A percentile compares a stretch with the other conserved stretches of the same genome.
Evolutionary conservation across 2,888 invertebrate genomes (phyloP).

Genomic region (Colletes collaris): DNA sequence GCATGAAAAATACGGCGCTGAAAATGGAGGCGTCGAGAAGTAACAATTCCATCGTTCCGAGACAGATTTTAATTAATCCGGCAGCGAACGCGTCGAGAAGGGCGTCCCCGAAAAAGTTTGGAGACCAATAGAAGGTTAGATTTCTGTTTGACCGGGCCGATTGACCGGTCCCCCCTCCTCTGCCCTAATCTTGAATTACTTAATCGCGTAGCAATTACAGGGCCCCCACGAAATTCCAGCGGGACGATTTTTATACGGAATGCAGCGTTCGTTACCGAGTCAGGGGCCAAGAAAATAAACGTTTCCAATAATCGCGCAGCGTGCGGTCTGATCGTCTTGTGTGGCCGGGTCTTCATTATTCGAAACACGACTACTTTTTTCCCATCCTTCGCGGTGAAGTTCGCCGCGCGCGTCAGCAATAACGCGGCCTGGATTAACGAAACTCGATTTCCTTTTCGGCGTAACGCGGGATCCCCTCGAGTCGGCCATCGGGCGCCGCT

Average conservation of each 20-base stretch:
- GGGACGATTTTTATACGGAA: slow-evolving; percentile 31
- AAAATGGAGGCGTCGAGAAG: no score
- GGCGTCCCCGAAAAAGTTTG: no score
- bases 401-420: slow-evolving; percentile 11
- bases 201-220: slow-evolving; percentile 17
- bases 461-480: slow-evolving; percentile 17
- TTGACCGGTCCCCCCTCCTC: neutral
- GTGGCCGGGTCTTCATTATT: slow-evolving; percentile 60
- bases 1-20: no score
- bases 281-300: slow-evolving; percentile 38
- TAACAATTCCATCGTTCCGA: no score
- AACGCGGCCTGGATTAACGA: slow-evolving; percentile 14
- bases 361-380: slow-evolving; percentile 21
- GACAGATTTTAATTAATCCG: no score
- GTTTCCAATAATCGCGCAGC: slow-evolving; percentile 54
- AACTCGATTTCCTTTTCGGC: slow-evolving; percentile 44
- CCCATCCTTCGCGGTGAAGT: neutral
- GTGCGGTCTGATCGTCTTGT: slow-evolving; percentile 65
- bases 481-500: slow-evolving; percentile 20
- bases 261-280: slow-evolving; percentile 36
- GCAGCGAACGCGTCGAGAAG: no score
- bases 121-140: no score
- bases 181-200: slow-evolving; percentile 8
- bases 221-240: slow-evolving; percentile 14
- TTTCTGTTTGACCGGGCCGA: neutral